These are phyloP conservation scores for Caranx melampygus DNA, from an alignment of 2,113 vertebrate species.

Conservation along the genomic window DNA sequence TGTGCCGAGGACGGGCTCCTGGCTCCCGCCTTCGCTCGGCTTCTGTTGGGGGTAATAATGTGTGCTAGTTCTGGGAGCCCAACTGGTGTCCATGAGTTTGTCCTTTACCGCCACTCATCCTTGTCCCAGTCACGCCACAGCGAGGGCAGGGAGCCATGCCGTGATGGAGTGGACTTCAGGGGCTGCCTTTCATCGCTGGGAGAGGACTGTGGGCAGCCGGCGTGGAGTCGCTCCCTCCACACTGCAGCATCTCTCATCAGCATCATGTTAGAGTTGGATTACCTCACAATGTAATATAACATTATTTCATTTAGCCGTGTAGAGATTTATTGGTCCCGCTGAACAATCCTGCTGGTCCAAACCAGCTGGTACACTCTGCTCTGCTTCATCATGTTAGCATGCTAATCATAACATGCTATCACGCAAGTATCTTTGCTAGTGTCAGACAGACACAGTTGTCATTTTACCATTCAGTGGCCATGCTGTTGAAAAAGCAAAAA, in stretches of 20 bases:
- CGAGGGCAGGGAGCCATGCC: slow-evolving; percentile 65
- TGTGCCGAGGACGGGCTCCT: slow-evolving; percentile 63
- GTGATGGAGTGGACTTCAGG: slow-evolving; percentile 68
- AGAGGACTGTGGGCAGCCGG: slow-evolving; percentile 42
- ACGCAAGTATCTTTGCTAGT: too few relatives aligned
- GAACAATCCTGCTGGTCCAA: too few relatives aligned
- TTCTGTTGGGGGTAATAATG: slow-evolving; percentile 76
- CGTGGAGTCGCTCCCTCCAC: slow-evolving; percentile 6
- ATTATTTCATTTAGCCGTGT: neutral
- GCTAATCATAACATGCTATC: too few relatives aligned
- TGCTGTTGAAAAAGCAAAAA: too few relatives aligned
- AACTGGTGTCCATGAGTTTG: slow-evolving; percentile 76
- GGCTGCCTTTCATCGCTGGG: slow-evolving; percentile 53
- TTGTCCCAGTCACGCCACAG: slow-evolving; percentile 73
- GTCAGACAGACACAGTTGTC: too few relatives aligned
- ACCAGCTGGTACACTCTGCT: too few relatives aligned
- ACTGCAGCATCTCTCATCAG: slow-evolving; percentile 2
- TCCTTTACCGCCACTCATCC: slow-evolving; percentile 78
- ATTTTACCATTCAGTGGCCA: too few relatives aligned
- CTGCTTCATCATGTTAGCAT: too few relatives aligned
- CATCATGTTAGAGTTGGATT: neutral
- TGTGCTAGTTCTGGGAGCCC: slow-evolving; percentile 71
- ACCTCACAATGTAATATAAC: neutral
- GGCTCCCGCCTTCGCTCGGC: slow-evolving; percentile 56
- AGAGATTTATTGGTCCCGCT: too few relatives aligned